Conservation (phyloP, 2,797 vertebrate species). For the Meriones psammophilus region DNA sequence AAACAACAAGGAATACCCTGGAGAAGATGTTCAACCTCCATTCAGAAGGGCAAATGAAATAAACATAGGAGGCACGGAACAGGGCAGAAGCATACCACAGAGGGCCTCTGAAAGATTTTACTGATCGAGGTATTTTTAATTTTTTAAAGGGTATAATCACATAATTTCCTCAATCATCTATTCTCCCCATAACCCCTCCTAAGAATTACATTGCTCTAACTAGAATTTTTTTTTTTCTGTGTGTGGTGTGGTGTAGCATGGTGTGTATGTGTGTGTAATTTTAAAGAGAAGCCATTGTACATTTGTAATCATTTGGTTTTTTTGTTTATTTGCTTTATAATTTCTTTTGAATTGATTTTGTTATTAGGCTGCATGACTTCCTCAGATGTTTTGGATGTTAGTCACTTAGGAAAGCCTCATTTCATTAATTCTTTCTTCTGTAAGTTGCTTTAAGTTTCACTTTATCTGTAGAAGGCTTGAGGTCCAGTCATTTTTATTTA, state of each 20-base stretch:
- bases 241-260: neutral
- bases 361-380: neutral
- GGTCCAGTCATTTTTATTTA: neutral
- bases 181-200: neutral
- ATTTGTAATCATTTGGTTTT: neutral
- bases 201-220: neutral
- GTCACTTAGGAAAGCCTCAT: neutral
- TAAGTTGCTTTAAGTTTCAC: neutral
- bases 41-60: too few relatives aligned
- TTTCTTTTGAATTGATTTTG: neutral
- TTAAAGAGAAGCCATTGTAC: neutral
- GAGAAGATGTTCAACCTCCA: too few relatives aligned
- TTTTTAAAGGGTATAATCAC: neutral
- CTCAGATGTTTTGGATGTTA: neutral
- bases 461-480: neutral
- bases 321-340: neutral
- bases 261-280: neutral
- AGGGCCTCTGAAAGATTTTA: too few relatives aligned
- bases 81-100: too few relatives aligned
- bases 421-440: neutral
- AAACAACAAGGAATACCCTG: too few relatives aligned
- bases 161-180: neutral
- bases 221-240: neutral
- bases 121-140: too few relatives aligned
- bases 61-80: too few relatives aligned